A percentile compares a stretch with the other conserved stretches of the same genome.
phyloP scores from a whole-genome alignment of 2,797 vertebrate genomes.

The Pangasius krempfi region DNA sequence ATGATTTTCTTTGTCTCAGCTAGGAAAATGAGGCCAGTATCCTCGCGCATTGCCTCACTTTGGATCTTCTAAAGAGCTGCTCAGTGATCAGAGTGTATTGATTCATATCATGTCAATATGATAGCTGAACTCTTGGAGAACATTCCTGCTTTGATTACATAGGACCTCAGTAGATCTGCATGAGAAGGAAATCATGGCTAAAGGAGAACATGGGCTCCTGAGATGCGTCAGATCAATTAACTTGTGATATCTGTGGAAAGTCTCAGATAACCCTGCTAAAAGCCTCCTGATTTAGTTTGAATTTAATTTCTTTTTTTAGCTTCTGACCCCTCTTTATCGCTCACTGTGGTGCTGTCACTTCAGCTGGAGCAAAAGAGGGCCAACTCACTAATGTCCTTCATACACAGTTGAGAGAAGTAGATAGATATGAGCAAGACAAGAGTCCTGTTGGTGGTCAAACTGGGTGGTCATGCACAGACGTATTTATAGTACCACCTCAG shows the following conservation, averaged over 20 bases:
- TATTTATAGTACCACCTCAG: conserved; percentile 10
- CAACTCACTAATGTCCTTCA: conserved; percentile 47
- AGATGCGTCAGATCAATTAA: conserved; percentile 61
- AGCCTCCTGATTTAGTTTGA: conserved; percentile 57
- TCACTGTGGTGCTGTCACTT: conserved; percentile 53
- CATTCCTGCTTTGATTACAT: conserved; percentile 42
- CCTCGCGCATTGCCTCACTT: conserved; percentile 4
- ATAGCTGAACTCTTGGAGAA: conserved; percentile 34
- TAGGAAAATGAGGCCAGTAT: conserved; percentile 34
- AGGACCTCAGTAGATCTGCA: conserved; percentile 41
- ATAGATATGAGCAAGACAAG: conserved; percentile 37
- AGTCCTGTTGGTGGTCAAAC: conserved; percentile 8
- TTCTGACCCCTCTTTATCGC: conserved; percentile 52
- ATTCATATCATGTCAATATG: conserved; percentile 39
- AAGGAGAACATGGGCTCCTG: conserved; percentile 49
- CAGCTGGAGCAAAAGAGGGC: conserved; percentile 45
- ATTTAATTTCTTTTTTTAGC: conserved; percentile 57
- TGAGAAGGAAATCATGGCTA: conserved; percentile 30
- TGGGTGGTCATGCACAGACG: background rate
- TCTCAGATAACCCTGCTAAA: conserved; percentile 54
- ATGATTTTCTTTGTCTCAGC: conserved; percentile 63
- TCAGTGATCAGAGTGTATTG: conserved; percentile 34
- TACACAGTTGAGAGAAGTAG: conserved; percentile 36
- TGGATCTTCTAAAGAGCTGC: conserved; percentile 31
- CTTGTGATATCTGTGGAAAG: conserved; percentile 56